Evolutionary conservation across 2,888 invertebrate genomes (phyloP), one percentile per base, ranked within the genome.

Genomic region (Macrophya alboannulata): DNA sequence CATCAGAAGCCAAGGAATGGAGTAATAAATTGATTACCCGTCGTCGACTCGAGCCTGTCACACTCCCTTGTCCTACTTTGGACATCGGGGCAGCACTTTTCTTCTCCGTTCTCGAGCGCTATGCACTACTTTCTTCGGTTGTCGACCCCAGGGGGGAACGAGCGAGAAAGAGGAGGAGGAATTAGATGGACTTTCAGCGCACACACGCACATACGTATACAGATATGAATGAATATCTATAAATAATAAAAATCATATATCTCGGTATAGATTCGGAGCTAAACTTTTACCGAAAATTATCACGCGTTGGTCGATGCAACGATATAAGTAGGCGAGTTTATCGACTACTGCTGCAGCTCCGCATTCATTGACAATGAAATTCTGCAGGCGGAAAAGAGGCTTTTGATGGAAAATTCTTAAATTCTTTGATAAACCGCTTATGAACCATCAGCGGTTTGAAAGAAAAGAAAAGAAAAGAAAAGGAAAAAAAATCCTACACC

Each of bases 111-210:
- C 77, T 25, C 48, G 55, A 5, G 51, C 31, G 51, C 51, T 77
- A 77, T 77, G 77, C 77, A 77, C 77, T 81, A 81, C 81, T 81
- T 81, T 81, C 81, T 62, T 81, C 81, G 81, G 81, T 62, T 81
- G 31, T 62, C 81, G 81, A 81, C 81, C 81, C 81, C 62, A 31
- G 40, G 62, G 17, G 59, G 81, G 43, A 25, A 21, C 0, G 9
- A 48, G 48, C 12, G 48, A 48, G 0, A 37, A 37, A 15, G 9
- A n/a, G 9, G 31, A 31, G 25, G 76, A 43, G 76, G 72, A 72
- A 37, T 43, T 45, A 74, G 45, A 74, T 45, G 45, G 74, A 74
- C 68, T 68, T 68, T 68, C 68, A 15, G 2, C 48, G 2, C 48
- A 4, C 48, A 55, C 55, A 4, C 5, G 17, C 55, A 17, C 55